Conservation (phyloP, 2,113 vertebrate species). For the Pachycephala philippinensis region DNA sequence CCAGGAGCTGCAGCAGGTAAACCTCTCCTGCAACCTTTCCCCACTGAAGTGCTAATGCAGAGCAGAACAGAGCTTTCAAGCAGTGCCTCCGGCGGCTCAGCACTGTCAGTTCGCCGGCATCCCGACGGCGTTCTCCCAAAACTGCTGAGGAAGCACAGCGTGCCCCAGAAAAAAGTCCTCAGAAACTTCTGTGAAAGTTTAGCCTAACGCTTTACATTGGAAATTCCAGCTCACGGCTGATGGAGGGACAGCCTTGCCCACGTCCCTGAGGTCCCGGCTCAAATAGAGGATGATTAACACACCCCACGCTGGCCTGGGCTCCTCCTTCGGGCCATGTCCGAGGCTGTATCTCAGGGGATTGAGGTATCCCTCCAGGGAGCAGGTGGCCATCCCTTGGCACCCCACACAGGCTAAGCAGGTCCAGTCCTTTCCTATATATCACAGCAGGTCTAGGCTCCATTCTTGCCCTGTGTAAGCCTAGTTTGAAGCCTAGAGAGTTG, state of each 20-base stretch:
- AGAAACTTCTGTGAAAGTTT: background rate
- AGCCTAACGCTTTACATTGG: background rate
- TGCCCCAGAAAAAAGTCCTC: background rate
- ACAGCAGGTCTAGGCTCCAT: background rate
- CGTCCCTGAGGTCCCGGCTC: accelerated
- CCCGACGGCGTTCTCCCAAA: accelerated
- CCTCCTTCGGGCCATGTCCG: accelerated
- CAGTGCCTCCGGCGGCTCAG: background rate
- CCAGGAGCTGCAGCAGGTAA: background rate
- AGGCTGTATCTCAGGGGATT: accelerated
- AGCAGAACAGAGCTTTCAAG: background rate
- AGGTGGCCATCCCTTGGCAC: background rate
- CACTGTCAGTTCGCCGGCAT: accelerated
- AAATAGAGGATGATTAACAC: background rate
- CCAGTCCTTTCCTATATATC: background rate
- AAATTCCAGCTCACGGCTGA: background rate
- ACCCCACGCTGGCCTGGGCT: accelerated
- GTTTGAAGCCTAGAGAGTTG: background rate
- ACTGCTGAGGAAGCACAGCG: background rate
- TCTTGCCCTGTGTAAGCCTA: background rate
- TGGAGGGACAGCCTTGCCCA: background rate
- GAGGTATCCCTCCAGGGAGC: background rate
- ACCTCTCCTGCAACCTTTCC: background rate
- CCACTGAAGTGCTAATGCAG: background rate
- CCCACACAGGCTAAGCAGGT: background rate